Base-by-base conservation (phyloP, 2,888 invertebrate genomes). In the Euclidia mi region DNA sequence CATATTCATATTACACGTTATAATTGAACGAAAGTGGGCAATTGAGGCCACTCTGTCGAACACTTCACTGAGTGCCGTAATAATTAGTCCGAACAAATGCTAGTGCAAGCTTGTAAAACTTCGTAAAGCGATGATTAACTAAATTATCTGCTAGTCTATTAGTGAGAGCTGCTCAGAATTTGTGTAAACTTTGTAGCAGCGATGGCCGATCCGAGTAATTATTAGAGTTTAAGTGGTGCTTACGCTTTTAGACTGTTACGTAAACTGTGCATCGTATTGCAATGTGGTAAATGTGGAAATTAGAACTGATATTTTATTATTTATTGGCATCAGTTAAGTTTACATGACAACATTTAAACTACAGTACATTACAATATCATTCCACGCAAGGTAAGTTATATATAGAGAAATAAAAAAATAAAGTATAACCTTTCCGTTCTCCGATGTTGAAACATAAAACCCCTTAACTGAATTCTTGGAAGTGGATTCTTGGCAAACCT, bases 81-180 rank as follows among this genome's bases (percentile, higher is more conserved):
- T 2, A 25, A 25, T 10, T 35, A 15, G 25, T 4, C 14, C 10
- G 28, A 15, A 46, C 10, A 12, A 25, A 25, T 25, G 35, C 15
- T 15, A 25, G n/a, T 9, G 34, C 10, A 17, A 32, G 17, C 29
- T 6, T 31, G 46, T 38, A 40, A 45, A 58, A 58, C 60, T 73
- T 49, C 40, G 50, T 58, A 67, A 75, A 74, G 71, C 57, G 42
- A 50, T 63, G 56, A 71, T 71, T 73, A 70, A 65, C 53, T 62
- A 56, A 71, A 67, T 64, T 51, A 67, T 51, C 53, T 47, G 38
- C 43, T 50, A 65, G 74, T 70, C 71, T 65, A 62, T 73, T 71
- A 73, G 42, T 52, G 15, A 45, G 32, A 38, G 43, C 37, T 44
- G 58, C 51, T 43, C 51, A 56, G 47, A 45, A 73, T 60, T 67